Base-by-base conservation (phyloP, 2,888 invertebrate genomes). In the Apamea epomidion region DNA sequence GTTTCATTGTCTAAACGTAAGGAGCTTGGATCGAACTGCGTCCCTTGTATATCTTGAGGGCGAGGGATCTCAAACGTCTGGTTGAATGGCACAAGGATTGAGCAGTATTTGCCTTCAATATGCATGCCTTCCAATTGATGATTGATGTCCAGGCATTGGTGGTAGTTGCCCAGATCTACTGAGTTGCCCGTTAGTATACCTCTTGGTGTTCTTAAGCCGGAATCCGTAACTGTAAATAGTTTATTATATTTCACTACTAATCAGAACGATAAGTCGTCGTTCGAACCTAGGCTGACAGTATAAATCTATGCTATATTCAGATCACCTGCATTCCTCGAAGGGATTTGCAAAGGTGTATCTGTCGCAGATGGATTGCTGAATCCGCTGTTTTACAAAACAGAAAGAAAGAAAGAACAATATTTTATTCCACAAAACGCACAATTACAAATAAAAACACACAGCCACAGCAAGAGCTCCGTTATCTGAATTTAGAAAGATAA, bases 161-260 rank as follows among this genome's bases (percentile, higher is more conserved):
- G 82, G 76, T 88, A 89, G 45, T 88, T 89, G 14, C 88, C 90
- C 10, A 89, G 32, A 29, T 90, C 90, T 16, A 80, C 74, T 54
- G 74, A 0, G 37, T 86, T 89, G 0, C 86, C 83, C 1, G 18
- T 37, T 12, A 86, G 68, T n/a, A 88, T 21, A 18, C 90, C 88
- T 84, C 84, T 81, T 16, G 90, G 88, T n/a, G 87, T 78, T 58
- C 90, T 84, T n/a, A 90, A 58, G 14, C 88, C 90, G 18, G 88
- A 73, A 74, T 88, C 86, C 18, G 74, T 71, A 72, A 86, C 86
- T 86, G 73, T 29, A 48, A 88, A 54, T 10, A 51, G 18, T 45
- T 65, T 51, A 8, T 29, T n/a, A 60, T 14, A 32, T 42, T 79
- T 54, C n/a, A n/a, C 1, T 18, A 54, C 5, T 25, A 16, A 60